Conservation (phyloP, 2,888 invertebrate genomes). For the Macrophya alboannulata region DNA sequence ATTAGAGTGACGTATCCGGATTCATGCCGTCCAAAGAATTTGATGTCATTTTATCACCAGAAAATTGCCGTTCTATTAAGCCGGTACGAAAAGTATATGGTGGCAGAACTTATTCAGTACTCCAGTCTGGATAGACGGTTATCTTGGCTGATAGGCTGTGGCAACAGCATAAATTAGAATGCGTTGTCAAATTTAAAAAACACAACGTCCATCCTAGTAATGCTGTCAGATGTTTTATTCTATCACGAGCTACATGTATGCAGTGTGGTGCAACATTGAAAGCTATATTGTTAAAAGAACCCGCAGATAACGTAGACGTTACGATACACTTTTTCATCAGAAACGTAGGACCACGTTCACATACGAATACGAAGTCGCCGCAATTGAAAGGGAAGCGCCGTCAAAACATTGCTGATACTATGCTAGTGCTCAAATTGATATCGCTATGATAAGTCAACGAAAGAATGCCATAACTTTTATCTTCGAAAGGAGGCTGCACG, state of each 20-base stretch:
- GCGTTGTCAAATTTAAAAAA: neutral
- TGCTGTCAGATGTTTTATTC: constrained; percentile 4
- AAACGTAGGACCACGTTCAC: constrained; percentile 50
- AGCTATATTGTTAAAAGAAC: no score
- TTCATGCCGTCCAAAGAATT: neutral
- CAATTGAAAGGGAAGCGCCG: constrained; percentile 58
- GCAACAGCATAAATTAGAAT: constrained; percentile 2
- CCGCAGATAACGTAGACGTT: constrained; percentile 58
- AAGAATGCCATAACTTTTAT: constrained; percentile 59
- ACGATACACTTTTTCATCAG: constrained; percentile 55
- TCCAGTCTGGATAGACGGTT: constrained; percentile 1
- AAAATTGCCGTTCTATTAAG: constrained; percentile 3
- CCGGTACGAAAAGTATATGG: constrained; percentile 8
- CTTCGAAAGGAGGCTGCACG: constrained; percentile 56
- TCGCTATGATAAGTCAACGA: constrained; percentile 57
- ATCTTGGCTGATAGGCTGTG: constrained; percentile 8
- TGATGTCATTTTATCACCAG: neutral
- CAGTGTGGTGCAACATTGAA: no score
- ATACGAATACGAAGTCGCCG: constrained; percentile 55
- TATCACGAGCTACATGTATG: no score
- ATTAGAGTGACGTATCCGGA: neutral
- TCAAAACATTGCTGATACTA: constrained; percentile 55
- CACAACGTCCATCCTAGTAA: constrained; percentile 1
- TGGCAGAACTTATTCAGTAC: neutral
- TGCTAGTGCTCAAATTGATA: no score